phyloP scores from a whole-genome alignment of 2,113 vertebrate species.

The Terrapene triunguis region DNA sequence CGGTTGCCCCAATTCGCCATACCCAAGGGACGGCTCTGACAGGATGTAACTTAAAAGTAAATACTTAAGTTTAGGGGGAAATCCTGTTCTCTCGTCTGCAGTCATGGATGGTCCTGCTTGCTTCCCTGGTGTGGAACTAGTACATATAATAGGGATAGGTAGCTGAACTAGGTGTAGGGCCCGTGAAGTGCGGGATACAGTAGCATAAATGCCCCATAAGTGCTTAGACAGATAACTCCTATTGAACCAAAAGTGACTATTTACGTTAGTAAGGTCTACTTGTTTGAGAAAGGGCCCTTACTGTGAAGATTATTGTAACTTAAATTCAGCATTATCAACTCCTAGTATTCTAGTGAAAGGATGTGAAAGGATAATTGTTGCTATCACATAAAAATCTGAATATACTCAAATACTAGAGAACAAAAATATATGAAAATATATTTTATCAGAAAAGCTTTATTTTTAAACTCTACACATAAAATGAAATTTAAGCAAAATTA shows the following conservation, averaged over 20 bases:
- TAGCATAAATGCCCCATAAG: background rate
- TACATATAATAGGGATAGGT: fast-evolving
- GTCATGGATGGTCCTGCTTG: background rate
- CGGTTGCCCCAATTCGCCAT: too few species aligned
- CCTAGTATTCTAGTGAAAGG: background rate
- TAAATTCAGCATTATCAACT: background rate
- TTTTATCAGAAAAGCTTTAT: background rate
- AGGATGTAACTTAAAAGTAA: conserved; percentile 2
- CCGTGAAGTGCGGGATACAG: background rate
- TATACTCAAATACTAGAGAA: conserved; percentile 44
- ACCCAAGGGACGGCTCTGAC: background rate
- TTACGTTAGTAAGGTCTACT: background rate
- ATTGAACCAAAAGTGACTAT: background rate
- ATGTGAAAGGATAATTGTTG: background rate
- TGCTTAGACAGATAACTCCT: background rate
- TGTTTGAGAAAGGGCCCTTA: fast-evolving
- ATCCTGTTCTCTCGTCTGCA: background rate
- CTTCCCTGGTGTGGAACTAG: background rate
- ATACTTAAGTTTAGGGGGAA: background rate
- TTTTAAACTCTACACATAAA: conserved; percentile 59
- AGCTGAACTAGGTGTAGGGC: background rate
- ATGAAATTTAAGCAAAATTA: conserved; percentile 59
- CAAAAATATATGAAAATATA: conserved; percentile 40
- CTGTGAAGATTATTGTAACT: background rate
- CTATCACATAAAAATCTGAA: background rate